Base-by-base conservation (phyloP, 2,888 invertebrate species). In the Brachynemurus nebulosus region DNA sequence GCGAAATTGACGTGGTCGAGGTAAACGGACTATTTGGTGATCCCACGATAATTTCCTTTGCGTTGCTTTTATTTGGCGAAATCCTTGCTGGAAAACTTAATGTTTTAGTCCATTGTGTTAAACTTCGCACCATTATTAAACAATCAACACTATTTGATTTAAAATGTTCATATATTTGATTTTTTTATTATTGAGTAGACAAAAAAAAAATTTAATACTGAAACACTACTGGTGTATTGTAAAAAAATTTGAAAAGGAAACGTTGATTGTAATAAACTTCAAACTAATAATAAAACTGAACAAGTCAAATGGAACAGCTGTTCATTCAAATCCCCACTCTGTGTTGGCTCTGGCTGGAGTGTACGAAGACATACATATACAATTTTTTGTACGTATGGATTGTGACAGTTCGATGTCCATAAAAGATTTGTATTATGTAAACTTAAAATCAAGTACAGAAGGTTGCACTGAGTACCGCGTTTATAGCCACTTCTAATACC, bases 91-190 rank as follows among this genome's bases (percentile, higher is more conserved):
- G 88, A 65, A 88, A 88, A 73, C 86, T 88, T 62, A 88, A 72
- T 55, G 86, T 88, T 73, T 88, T 88, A 67, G 86, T 88, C 88
- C 88, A 88, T 72, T 86, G 85, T 49, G 86, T 78, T 59, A 88
- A 70, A 70, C 85, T 86, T 56, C 88, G 83, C 66, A 86, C 88
- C 88, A 88, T 88, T 61, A 25, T 40, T 21, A 25, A 12, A 9
- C 16, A n/a, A n/a, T n/a, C n/a, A n/a, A n/a, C n/a, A n/a, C n/a
- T n/a, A n/a, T n/a, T n/a, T n/a, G n/a, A n/a, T n/a, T n/a, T n/a
- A n/a, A n/a, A n/a, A n/a, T n/a, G n/a, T n/a, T n/a, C n/a, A n/a
- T n/a, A n/a, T n/a, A n/a, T n/a, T n/a, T n/a, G n/a, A n/a, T n/a
- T 36, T 36, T 36, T 3, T 36, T 17, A 19, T 38, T 18, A 19